Base-by-base conservation (phyloP, 2,888 invertebrate genomes). In the Penaeus monodon region DNA sequence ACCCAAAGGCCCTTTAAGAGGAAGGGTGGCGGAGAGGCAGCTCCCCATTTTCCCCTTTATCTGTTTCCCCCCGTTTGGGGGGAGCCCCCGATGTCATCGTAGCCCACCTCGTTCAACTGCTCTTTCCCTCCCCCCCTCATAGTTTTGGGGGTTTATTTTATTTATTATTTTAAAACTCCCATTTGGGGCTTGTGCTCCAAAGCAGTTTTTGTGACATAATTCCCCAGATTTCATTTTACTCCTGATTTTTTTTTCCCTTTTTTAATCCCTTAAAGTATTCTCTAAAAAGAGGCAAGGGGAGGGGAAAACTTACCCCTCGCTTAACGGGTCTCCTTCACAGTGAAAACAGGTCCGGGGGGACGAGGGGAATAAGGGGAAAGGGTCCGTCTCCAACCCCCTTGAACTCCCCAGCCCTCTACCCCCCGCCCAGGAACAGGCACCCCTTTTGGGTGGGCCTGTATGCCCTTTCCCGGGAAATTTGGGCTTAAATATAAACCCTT, bases 41-140 rank as follows among this genome's bases (percentile, higher is more conserved):
- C 93, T 99, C 99, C 85, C 99, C 99, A 99, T n/a, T n/a, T n/a
- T 99, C 94, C 99, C 99, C 93, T 99, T 99, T 92, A 99, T 99
- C 94, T 99, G 99, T n/a, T 0, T 99, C 99, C 91, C 99, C 93
- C 93, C 99, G 99, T 93, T 99, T 99, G n/a, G 91, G 99, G 95
- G 92, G 99, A 99, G 22, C 99, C 99, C 90, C 99, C 99, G 92
- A 99, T 99, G 92, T 99, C 99, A 92, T 99, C 99, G 93, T 99
- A 99, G 27, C 98, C 99, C 27, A 99, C 98, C 12, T 99, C 99
- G 93, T 99, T 99, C 63, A 99, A 93, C 3, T 97, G 97, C 92
- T 99, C 99, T 91, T 99, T n/a, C n/a, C 99, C 91, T 99, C 99
- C 91, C 99, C 99, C 96, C 97, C 91, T 90, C 94, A 92, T 22